Conservation (phyloP, 1,140 invertebrate genomes). For the Brachionus koreanus region DNA sequence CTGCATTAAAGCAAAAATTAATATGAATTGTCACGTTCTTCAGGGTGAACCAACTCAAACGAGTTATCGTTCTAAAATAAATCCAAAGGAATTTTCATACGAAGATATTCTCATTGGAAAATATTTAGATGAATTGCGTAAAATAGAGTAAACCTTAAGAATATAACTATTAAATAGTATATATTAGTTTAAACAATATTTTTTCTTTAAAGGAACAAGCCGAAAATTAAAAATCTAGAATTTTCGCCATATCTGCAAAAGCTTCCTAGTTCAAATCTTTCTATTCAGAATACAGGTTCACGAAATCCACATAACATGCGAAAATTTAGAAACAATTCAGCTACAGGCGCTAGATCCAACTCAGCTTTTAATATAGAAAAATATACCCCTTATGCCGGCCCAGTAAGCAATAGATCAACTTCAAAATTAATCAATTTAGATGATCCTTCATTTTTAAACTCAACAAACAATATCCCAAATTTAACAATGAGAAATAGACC, state of each 20-base stretch:
- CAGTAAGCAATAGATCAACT: neutral
- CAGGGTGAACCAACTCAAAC: neutral
- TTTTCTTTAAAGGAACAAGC: neutral
- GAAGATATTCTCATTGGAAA: constrained; percentile 40
- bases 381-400: neutral
- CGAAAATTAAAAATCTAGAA: neutral
- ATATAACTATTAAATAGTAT: too few relatives aligned
- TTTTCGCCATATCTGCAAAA: constrained; percentile 41
- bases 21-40: neutral
- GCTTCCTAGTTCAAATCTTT: neutral
- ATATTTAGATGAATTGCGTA: constrained; percentile 8
- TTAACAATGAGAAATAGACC: neutral
- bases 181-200: neutral
- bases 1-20: neutral
- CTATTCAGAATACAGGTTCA: neutral
- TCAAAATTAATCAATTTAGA: constrained; percentile 15
- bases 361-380: neutral
- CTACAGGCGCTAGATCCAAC: neutral
- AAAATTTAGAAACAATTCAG: constrained; percentile 12
- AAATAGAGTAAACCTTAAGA: neutral
- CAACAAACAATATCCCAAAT: neutral
- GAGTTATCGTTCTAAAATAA: neutral
- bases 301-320: neutral
- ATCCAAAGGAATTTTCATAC: constrained; percentile 1
- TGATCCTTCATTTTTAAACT: neutral